Base-by-base conservation (phyloP, 2,888 invertebrate genomes). In the Morinoia aosen region DNA sequence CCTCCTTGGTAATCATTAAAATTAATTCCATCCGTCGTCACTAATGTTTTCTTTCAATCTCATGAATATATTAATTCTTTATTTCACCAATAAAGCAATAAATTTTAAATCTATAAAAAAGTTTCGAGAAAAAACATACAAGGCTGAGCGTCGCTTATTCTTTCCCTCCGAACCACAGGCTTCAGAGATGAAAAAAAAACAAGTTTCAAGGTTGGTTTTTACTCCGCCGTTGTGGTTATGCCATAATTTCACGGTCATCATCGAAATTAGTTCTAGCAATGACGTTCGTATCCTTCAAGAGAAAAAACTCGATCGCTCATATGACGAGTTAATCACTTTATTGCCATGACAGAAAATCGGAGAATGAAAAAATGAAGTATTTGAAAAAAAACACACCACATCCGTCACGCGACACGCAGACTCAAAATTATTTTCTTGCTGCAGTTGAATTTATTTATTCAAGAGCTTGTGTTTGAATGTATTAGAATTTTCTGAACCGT, bases 211-310 rank as follows among this genome's bases (percentile, higher is more conserved):
- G 76, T 76, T 76, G 25, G 76, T 76, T 76, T 76, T 76, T 76
- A 76, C 25, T 33, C 25, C 25, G 33, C 12, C 76, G 10, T 76
- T 16, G 76, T 33, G 76, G 76, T 76, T 33, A 76, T 76, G 76
- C 76, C 76, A 33, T 76, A 76, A 76, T 76, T 76, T 76, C 61
- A 76, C 25, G 19, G 76, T 76, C 25, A 33, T 76, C 76, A 76
- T 76, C 76, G 76, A 33, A 76, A 76, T 76, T 76, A 76, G 76
- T 76, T 33, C 76, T 76, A 76, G 76, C 76, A 76, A 76, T 76
- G 76, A 76, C 33, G 76, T 33, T 76, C 25, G 16, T 76, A 33
- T 33, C 76, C 76, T 76, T 76, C 14, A 76, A 76, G 25, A 76
- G 25, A 76, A 25, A 76, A 76, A 76, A 76, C 48, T 76, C 25